Evolutionary conservation across 2,888 invertebrate species (phyloP).

Genomic region (Alloscopus bannaensis): DNA sequence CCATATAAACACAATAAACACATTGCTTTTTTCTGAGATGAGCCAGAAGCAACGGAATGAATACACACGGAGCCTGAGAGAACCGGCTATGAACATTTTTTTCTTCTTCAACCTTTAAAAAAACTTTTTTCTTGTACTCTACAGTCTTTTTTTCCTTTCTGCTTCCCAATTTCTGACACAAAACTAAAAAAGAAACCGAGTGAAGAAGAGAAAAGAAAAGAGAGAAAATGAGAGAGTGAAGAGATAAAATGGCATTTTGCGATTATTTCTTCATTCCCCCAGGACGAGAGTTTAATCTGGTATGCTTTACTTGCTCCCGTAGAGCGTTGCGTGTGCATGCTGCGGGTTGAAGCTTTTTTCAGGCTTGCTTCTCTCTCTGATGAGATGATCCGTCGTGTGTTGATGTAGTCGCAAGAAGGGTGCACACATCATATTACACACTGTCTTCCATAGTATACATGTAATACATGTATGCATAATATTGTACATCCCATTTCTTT

Average conservation of each 20-base stretch:
- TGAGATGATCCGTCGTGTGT: constrained; percentile 59
- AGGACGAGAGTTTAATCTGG: constrained; percentile 73
- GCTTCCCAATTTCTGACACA: constrained; percentile 57
- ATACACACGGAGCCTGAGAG: constrained; percentile 11
- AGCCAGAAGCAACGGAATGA: constrained; percentile 57
- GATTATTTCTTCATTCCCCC: constrained; percentile 73
- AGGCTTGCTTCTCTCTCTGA: constrained; percentile 48
- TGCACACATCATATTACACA: constrained; percentile 17
- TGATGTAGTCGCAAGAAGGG: too few relatives aligned
- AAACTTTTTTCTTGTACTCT: constrained; percentile 17
- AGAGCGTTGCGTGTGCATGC: constrained; percentile 61
- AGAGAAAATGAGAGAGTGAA: constrained; percentile 64
- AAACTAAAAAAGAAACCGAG: constrained; percentile 30
- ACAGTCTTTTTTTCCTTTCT: constrained; percentile 45
- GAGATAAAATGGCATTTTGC: constrained; percentile 72
- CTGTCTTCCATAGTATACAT: constrained; percentile 2
- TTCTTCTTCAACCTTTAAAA: constrained; percentile 45
- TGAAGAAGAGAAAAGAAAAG: constrained; percentile 34
- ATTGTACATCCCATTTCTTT: too few relatives aligned
- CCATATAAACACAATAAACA: constrained; percentile 64
- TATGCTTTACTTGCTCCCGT: constrained; percentile 65
- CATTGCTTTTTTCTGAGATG: constrained; percentile 42
- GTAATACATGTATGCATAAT: too few relatives aligned
- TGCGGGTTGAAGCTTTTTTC: constrained; percentile 45
- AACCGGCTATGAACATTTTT: too few relatives aligned